Evolutionary conservation across 2,797 vertebrate species (phyloP), one percentile per base, ranked within the genome.

Genomic region (Argya squamiceps): DNA sequence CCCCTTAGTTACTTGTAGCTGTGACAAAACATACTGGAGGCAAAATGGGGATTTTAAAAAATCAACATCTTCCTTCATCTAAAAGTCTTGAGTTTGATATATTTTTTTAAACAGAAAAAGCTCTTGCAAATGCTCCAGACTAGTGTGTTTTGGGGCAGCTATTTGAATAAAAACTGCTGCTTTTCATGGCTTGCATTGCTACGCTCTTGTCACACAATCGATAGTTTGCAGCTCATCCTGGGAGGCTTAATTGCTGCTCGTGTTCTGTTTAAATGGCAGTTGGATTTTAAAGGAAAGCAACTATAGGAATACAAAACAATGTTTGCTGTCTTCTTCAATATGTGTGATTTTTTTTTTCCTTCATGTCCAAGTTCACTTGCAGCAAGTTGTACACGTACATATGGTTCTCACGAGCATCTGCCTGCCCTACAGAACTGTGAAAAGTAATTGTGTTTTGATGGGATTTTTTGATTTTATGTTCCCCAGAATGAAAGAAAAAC

Each of bases 391-490:
- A 34, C 10, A 3, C 10, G 6, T 69, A 41, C 15, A 14, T 73
- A 10, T 20, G 36, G 68, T n/a, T 82, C 47, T 85, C 41, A 67
- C 0, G 1, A 88, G 64, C 63, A 85, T 84, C 62, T 89, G 58
- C 52, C 59, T 92, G 62, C 49, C 71, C 68, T 76, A 43, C 39
- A 76, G 77, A 91, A 81, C 41, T 73, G 55, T 69, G 74, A 89
- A 83, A 89, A 76, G 36, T 49, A 77, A 83, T 81, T 87, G 59
- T 65, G n/a, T 91, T 78, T 88, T 89, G 27, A 63, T 95, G 43
- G 27, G 9, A 1, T 44, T 83, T 76, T 80, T 85, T 71, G 64
- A 78, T 36, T 91, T 60, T 53, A 47, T 34, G 13, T 69, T 92
- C 60, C 74, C n/a, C 47, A 78, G 47, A 86, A 64, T 44, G 36